phyloP scores from a whole-genome alignment of 2,888 invertebrate genomes.

The Masnerella sp. region DNA sequence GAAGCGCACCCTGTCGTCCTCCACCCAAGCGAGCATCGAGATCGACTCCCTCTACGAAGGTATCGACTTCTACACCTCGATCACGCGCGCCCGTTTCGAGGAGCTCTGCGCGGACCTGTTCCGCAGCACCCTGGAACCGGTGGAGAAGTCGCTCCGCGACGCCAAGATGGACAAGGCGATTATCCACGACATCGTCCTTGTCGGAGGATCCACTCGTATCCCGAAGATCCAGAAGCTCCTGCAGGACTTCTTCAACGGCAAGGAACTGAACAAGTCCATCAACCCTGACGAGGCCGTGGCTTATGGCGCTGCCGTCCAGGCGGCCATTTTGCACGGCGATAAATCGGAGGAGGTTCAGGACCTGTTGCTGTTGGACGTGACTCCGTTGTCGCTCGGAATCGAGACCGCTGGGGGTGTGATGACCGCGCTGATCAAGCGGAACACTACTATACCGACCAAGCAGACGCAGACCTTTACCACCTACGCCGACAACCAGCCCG shows the following conservation, averaged over 20 bases:
- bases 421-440: slow-evolving; percentile 91
- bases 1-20: slow-evolving; percentile 78
- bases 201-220: slow-evolving; percentile 82
- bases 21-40: slow-evolving; percentile 78
- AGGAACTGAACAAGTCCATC: slow-evolving; percentile 84
- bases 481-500: slow-evolving; percentile 94
- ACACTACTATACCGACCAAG: slow-evolving; percentile 88
- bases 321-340: slow-evolving; percentile 82
- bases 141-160: slow-evolving; percentile 83
- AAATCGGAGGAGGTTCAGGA: slow-evolving; percentile 80
- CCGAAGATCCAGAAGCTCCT: slow-evolving; percentile 86
- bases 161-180: slow-evolving; percentile 84
- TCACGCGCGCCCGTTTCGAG: slow-evolving; percentile 82
- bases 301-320: slow-evolving; percentile 85
- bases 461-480: slow-evolving; percentile 91
- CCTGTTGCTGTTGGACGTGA: slow-evolving; percentile 89
- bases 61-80: slow-evolving; percentile 82
- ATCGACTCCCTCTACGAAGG: slow-evolving; percentile 82
- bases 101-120: too few species aligned
- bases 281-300: slow-evolving; percentile 87
- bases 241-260: slow-evolving; percentile 84
- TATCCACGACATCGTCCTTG: slow-evolving; percentile 81
- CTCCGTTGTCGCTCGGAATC: slow-evolving; percentile 87
- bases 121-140: slow-evolving; percentile 83
- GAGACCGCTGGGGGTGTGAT: slow-evolving; percentile 92